Evolutionary conservation across 2,797 vertebrate species (phyloP), one percentile per base, ranked within the genome.

Genomic region (Spea hammondii): DNA sequence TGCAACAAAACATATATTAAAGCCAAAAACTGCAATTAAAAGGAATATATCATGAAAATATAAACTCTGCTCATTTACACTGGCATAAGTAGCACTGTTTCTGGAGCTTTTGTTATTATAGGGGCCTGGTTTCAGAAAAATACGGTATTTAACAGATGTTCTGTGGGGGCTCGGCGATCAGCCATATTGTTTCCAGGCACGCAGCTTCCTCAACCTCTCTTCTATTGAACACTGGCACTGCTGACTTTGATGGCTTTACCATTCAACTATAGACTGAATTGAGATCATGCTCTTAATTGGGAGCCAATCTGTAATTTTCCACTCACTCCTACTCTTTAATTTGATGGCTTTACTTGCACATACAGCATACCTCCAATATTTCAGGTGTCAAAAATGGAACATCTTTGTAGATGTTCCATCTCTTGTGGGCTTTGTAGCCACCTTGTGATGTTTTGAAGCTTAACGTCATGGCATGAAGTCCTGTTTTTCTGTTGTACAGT

Each of bases 121-220:
- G 4, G n/a, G 59, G 59, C 14, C 59, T 32, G 32, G 59, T 7
- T 62, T 62, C 32, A 17, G n/a, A 62, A 62, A 62, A 12, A 7
- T 17, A 32, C 10, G 14, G 67, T 67, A 51, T 64, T 17, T 70
- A 77, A 70, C 70, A 77, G 46, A 46, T 44, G 47, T 65, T 67
- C 65, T 9, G 49, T 14, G 49, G 32, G 66, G 64, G 5, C 12
- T 78, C 77, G 62, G 59, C 77, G 65, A 62, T 50, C 62, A 67
- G 77, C 59, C 70, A 72, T 67, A 70, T 78, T 78, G 77, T 70
- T 67, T 14, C 77, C 68, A 72, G 76, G 57, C 77, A 72, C 46
- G 14, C 45, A 54, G 17, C 59, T 17, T 9, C 6, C 59, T 62
- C 59, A 62, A 32, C 32, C 32, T 6, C 59, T 62, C n/a, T 32